A percentile compares a stretch with the other conserved stretches of the same genome.
Evolutionary conservation across 1,140 invertebrate species (phyloP).

Genomic region (Diabrotica undecimpunctata): DNA sequence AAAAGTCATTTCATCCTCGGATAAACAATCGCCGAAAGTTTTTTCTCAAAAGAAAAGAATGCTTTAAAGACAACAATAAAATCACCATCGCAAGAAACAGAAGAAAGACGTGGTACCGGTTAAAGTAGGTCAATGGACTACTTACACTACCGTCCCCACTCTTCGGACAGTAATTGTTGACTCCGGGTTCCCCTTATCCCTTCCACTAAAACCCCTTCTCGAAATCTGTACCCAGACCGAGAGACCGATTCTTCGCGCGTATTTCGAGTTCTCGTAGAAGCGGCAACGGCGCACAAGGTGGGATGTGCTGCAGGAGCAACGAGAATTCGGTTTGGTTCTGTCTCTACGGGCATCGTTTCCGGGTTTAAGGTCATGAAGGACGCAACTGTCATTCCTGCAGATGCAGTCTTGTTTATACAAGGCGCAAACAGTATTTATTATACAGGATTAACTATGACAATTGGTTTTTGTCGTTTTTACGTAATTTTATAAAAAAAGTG

Average conservation of each 20-base stretch:
- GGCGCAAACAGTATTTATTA: no score
- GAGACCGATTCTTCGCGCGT: background rate
- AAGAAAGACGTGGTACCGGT: background rate
- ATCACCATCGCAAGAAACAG: background rate
- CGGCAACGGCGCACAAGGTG: background rate
- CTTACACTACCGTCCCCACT: background rate
- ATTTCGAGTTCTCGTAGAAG: background rate
- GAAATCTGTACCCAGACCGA: background rate
- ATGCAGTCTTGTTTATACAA: no score
- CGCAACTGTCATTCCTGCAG: no score
- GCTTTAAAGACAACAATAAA: background rate
- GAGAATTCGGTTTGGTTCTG: slow-evolving; percentile 1
- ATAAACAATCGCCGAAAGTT: background rate
- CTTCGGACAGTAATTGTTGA: background rate
- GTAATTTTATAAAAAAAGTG: no score
- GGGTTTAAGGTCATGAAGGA: slow-evolving; percentile 1
- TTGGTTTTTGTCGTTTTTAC: no score
- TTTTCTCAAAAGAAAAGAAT: background rate
- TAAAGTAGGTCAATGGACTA: slow-evolving; percentile 1
- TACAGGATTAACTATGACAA: no score
- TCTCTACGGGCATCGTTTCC: background rate
- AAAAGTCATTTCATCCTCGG: background rate
- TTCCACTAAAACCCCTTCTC: background rate
- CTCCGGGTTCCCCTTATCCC: background rate
- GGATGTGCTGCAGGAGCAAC: background rate